phyloP scores from a whole-genome alignment of 1,140 invertebrate species.

The Drosophila gunungcola region DNA sequence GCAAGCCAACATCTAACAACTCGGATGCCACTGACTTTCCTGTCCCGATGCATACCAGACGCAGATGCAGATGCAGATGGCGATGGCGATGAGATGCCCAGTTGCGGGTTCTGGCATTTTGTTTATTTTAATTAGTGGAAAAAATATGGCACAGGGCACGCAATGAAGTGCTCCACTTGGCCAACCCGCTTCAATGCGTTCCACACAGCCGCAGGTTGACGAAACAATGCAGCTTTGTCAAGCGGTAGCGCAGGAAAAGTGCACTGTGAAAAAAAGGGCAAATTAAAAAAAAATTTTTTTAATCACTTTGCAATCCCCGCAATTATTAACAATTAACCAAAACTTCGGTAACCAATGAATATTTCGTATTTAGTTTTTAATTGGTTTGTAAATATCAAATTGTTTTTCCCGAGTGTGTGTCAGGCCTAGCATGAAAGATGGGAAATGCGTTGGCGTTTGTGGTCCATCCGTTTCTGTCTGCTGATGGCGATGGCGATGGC shows the following conservation, averaged over 20 bases:
- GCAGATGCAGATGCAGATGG: slow-evolving; percentile 34
- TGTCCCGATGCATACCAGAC: slow-evolving; percentile 43
- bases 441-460: slow-evolving; percentile 70
- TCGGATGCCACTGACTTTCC: slow-evolving; percentile 55
- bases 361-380: too few relatives aligned
- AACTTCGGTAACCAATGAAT: too few relatives aligned
- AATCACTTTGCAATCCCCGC: too few relatives aligned
- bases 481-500: slow-evolving; percentile 22
- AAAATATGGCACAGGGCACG: slow-evolving; percentile 73
- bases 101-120: slow-evolving; percentile 63
- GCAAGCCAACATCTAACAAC: slow-evolving; percentile 16
- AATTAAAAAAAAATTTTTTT: too few relatives aligned
- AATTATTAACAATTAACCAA: too few relatives aligned
- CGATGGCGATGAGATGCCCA: slow-evolving; percentile 42
- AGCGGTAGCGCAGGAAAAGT: slow-evolving; percentile 11
- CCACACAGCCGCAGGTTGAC: slow-evolving; percentile 70
- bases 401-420: slow-evolving; percentile 28
- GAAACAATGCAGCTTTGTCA: slow-evolving; percentile 71
- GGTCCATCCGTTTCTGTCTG: slow-evolving; percentile 37
- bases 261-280: slow-evolving; percentile 6
- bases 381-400: too few relatives aligned
- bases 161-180: slow-evolving; percentile 75
- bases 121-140: slow-evolving; percentile 83
- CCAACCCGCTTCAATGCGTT: slow-evolving; percentile 57
- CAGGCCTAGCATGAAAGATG: slow-evolving; percentile 71